A percentile compares a stretch with the other conserved stretches of the same genome.
phyloP scores from a whole-genome alignment of 1,140 invertebrate genomes.

The Plutomurus gul region DNA sequence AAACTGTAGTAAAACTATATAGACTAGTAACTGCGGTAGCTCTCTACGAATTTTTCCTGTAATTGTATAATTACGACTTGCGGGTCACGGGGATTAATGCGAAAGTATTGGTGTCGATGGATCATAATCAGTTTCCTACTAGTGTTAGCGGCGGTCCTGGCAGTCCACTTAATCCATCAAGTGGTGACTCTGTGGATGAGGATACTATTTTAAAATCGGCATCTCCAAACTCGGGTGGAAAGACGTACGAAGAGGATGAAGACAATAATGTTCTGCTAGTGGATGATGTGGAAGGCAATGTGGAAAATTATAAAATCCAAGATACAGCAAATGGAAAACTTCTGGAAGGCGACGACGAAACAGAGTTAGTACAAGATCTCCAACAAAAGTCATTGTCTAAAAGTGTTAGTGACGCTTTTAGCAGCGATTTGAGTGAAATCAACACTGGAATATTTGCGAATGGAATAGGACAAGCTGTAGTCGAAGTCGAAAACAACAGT shows the following conservation, averaged over 20 bases:
- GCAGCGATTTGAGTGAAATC: background rate
- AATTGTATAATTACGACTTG: slow-evolving; percentile 7
- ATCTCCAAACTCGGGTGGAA: background rate
- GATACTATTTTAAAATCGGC: background rate
- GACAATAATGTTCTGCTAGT: background rate
- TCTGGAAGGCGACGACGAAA: background rate
- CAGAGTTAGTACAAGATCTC: slow-evolving; percentile 6
- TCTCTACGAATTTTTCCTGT: background rate
- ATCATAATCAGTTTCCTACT: slow-evolving; percentile 22
- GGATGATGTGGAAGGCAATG: background rate
- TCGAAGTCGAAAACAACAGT: background rate
- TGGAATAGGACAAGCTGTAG: background rate
- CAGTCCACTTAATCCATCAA: slow-evolving; percentile 12
- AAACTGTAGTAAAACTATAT: too few relatives aligned
- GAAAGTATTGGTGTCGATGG: slow-evolving; percentile 13
- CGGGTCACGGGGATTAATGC: slow-evolving; percentile 21
- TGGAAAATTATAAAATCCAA: background rate
- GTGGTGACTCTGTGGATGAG: slow-evolving; percentile 6
- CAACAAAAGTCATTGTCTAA: slow-evolving; percentile 12
- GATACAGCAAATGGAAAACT: background rate
- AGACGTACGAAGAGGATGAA: background rate
- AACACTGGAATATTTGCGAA: background rate
- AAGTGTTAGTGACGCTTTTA: background rate
- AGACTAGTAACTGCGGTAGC: too few relatives aligned
- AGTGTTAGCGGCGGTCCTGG: slow-evolving; percentile 16